These are phyloP conservation scores for Euphydryas editha DNA, from an alignment of 2,888 invertebrate species.

Conservation along the genomic window DNA sequence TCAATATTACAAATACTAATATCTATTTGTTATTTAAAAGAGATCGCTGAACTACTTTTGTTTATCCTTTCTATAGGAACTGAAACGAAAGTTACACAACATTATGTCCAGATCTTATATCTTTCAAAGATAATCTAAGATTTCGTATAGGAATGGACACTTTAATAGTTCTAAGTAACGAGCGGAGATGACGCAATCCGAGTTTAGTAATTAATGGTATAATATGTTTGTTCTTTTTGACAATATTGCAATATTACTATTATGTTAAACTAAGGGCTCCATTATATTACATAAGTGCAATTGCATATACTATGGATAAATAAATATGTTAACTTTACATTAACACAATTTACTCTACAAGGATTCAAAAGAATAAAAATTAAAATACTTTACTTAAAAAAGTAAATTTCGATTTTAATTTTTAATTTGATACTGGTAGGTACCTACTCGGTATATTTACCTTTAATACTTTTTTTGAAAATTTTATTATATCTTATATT, in stretches of 20 bases:
- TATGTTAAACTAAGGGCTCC: background rate
- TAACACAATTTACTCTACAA: background rate
- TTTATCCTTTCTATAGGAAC: constrained; percentile 39
- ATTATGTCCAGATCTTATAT: constrained; percentile 32
- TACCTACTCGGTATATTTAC: too few species aligned
- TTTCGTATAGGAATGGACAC: constrained; percentile 34
- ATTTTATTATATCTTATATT: too few species aligned
- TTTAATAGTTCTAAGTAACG: constrained; percentile 40
- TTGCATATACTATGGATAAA: background rate
- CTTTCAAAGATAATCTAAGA: constrained; percentile 38
- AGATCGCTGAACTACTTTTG: constrained; percentile 35
- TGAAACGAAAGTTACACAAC: constrained; percentile 28
- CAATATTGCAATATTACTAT: background rate
- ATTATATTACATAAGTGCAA: background rate
- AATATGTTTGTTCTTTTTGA: constrained; percentile 15
- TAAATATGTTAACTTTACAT: background rate
- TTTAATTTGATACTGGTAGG: too few species aligned
- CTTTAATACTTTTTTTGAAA: too few species aligned
- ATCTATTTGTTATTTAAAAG: constrained; percentile 28
- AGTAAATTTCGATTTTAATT: too few species aligned
- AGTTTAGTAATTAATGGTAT: constrained; percentile 29
- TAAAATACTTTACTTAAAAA: too few species aligned
- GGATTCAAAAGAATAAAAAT: too few species aligned
- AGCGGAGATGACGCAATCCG: constrained; percentile 33
- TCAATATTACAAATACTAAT: background rate